Percentiles rank a stretch among this genome's conserved stretches.
Conservation (phyloP, 2,113 vertebrate genomes). For the Entomyzon cyanotis region DNA sequence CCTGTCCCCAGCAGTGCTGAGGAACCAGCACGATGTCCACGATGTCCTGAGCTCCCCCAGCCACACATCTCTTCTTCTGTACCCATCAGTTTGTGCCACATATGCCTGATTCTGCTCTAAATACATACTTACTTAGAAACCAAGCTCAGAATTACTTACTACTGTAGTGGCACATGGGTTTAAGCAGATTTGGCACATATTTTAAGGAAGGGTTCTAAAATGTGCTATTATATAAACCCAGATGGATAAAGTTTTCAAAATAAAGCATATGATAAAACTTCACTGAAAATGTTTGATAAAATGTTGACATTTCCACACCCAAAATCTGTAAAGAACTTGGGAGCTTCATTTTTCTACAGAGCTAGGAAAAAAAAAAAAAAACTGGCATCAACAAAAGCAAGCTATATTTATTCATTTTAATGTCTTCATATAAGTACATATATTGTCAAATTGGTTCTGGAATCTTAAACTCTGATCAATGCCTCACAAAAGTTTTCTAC, state of each 20-base stretch:
- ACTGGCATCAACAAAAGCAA: neutral
- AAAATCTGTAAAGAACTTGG: neutral
- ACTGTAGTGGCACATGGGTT: rapidly evolving
- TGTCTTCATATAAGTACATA: neutral
- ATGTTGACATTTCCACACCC: neutral
- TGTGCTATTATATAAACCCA: rapidly evolving
- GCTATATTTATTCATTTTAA: neutral
- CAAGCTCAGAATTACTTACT: neutral
- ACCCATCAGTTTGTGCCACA: rapidly evolving
- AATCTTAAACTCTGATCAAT: neutral
- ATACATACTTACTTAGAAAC: neutral
- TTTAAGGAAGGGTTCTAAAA: neutral
- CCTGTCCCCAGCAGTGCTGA: neutral
- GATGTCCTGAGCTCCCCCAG: rapidly evolving
- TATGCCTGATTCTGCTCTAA: neutral
- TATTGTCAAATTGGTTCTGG: neutral
- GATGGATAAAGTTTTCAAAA: neutral
- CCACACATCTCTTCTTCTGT: neutral
- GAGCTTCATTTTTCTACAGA: neutral
- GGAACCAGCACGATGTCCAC: rapidly evolving
- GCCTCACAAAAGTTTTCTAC: neutral
- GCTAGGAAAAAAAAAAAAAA: neutral
- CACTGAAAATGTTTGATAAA: neutral
- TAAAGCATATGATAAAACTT: neutral
- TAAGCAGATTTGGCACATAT: neutral